Conservation (phyloP, 2,888 invertebrate genomes). For the Xylota segnis region DNA sequence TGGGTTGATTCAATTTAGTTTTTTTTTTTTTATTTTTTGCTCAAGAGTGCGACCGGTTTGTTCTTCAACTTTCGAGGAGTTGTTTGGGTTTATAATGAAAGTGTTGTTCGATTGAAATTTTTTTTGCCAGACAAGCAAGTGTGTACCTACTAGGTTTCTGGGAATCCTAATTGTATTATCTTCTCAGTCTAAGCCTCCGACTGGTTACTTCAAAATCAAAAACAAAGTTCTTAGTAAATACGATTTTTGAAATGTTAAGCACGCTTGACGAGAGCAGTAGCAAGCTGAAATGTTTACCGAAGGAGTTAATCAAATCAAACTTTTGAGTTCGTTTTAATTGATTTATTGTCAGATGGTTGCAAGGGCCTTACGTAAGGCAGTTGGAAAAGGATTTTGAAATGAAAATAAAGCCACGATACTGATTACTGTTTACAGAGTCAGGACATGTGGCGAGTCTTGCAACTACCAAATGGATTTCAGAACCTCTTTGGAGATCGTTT, state of each 20-base stretch:
- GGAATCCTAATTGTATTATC: not conserved
- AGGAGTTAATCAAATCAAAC: too few species aligned
- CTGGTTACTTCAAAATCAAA: not conserved
- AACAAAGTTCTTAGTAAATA: not conserved
- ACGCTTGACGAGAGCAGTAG: not conserved
- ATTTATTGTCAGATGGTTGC: too few species aligned
- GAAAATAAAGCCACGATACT: too few species aligned
- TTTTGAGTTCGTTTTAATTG: too few species aligned
- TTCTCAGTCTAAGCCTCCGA: not conserved
- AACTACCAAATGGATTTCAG: too few species aligned
- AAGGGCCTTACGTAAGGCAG: too few species aligned
- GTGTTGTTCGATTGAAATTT: not conserved
- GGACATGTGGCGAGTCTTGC: too few species aligned
- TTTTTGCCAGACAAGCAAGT: not conserved
- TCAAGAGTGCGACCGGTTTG: not conserved
- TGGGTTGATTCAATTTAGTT: conserved; percentile 17
- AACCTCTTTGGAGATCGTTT: too few species aligned
- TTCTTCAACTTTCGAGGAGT: conserved; percentile 12
- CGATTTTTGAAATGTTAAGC: not conserved
- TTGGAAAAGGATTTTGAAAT: too few species aligned
- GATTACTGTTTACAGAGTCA: too few species aligned
- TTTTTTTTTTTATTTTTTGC: not conserved
- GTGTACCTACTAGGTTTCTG: not conserved
- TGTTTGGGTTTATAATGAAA: conserved; percentile 8
- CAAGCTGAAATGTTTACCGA: too few species aligned